Base-by-base conservation (phyloP, 2,113 vertebrate species). In the Sigmodon hispidus region DNA sequence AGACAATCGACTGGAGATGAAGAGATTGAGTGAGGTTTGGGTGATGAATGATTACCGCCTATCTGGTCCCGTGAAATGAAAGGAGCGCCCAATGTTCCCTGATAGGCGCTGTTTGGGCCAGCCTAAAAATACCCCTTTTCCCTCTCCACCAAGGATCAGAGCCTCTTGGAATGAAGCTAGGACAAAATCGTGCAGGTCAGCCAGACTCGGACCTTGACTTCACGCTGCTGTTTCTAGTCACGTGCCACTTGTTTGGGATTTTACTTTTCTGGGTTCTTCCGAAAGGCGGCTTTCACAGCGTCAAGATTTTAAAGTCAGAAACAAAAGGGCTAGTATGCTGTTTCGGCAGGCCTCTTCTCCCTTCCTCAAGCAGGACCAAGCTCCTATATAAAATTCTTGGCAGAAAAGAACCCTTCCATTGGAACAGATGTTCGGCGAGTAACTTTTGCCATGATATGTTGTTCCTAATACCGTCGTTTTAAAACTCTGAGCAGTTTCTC, bases 331-430 rank as follows among this genome's bases (percentile, higher is more conserved):
- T 43, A 65, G 67, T 61, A 17, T 73, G 11, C 97, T 96, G 75
- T 7, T 52, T 94, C 97, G 94, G 55, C 73, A 6, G 3, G 86
- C 94, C 87, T 94, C 92, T 93, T 93, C 91, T 89, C 80, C 72
- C 91, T 97, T 94, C 96, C 96, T 96, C 43, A 91, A 96, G 93
- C 89, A 86, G 93, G 75, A 96, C 97, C 95, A 94, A 94, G 94
- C 93, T 97, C 98, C 96, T 98, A 96, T 98, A 98, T 94, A 97
- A 98, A 84, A 92, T 94, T 98, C 96, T 97, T 98, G 98, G 96
- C 87, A 94, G 76, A 79, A 87, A 95, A 91, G 89, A 96, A 97
- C 75, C 97, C 83, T 98, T 77, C 90, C 95, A 95, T 96, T 97
- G 96, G 92, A 97, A 96, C 97, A 97, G 98, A 92, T 97, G 94